Conservation (phyloP, 2,797 vertebrate species). For the Buphagus erythrorhynchus region DNA sequence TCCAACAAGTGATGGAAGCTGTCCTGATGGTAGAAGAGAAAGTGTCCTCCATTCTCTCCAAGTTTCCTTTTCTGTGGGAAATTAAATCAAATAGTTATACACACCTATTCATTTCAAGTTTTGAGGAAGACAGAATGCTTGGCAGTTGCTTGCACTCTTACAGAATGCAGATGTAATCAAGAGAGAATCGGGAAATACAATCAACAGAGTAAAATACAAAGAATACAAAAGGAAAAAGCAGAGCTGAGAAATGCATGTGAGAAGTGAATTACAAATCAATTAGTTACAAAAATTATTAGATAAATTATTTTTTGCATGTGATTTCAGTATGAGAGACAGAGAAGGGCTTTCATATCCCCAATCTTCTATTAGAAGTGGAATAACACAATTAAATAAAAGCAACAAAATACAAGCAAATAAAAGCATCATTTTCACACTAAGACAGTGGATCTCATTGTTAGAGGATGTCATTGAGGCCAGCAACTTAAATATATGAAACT, state of each 20-base stretch:
- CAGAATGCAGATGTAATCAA: neutral
- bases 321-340: neutral
- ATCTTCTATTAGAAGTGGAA: neutral
- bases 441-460: neutral
- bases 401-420: neutral
- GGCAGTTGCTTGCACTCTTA: neutral
- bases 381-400: neutral
- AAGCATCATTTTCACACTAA: neutral
- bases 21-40: conserved; percentile 84
- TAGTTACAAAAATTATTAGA: neutral
- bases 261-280: neutral
- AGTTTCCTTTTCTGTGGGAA: conserved; percentile 77
- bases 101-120: neutral
- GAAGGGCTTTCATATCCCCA: neutral
- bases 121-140: neutral
- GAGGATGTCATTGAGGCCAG: neutral
- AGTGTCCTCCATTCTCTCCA: conserved; percentile 68
- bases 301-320: neutral
- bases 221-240: neutral
- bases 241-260: neutral
- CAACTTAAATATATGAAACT: neutral
- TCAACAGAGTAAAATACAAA: neutral
- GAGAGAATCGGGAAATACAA: neutral
- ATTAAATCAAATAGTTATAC: neutral
- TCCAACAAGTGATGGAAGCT: conserved; percentile 78